Conservation (phyloP, 2,888 invertebrate species). For the Oxyscelio sp. region DNA sequence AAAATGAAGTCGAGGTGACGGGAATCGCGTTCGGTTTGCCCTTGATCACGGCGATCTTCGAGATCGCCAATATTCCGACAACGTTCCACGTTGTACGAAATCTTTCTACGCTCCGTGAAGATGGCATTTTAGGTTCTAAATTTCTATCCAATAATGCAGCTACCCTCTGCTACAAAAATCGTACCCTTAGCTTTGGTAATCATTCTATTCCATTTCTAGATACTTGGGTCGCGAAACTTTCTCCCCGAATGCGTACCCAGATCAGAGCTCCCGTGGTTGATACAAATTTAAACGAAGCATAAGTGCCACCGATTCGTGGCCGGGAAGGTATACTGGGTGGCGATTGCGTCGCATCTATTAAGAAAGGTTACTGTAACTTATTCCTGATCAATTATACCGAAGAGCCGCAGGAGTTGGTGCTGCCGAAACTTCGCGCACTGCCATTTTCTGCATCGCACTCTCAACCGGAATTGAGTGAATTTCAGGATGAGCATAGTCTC, state of each 20-base stretch:
- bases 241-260: slow-evolving; percentile 1
- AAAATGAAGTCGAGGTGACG: no score
- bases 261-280: not conserved
- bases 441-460: not conserved
- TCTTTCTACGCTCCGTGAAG: not conserved
- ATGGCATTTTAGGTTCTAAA: slow-evolving; percentile 14
- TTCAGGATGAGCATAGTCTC: no score
- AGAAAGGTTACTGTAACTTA: not conserved
- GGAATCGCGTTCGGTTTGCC: no score
- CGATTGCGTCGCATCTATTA: slow-evolving; percentile 1
- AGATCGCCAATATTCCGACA: not conserved
- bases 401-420: not conserved
- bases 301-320: not conserved
- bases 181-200: not conserved
- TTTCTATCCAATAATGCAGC: slow-evolving; percentile 6
- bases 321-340: slow-evolving; percentile 11
- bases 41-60: not conserved
- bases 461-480: no score
- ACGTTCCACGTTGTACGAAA: slow-evolving; percentile 27
- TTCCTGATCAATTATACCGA: slow-evolving; percentile 14
- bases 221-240: not conserved
- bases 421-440: not conserved
- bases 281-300: slow-evolving; percentile 6
- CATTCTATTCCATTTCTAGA: not conserved
- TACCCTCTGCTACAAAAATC: not conserved